These are phyloP conservation scores for Platycheirus rosarum DNA, from an alignment of 2,888 invertebrate species.

Conservation along the genomic window DNA sequence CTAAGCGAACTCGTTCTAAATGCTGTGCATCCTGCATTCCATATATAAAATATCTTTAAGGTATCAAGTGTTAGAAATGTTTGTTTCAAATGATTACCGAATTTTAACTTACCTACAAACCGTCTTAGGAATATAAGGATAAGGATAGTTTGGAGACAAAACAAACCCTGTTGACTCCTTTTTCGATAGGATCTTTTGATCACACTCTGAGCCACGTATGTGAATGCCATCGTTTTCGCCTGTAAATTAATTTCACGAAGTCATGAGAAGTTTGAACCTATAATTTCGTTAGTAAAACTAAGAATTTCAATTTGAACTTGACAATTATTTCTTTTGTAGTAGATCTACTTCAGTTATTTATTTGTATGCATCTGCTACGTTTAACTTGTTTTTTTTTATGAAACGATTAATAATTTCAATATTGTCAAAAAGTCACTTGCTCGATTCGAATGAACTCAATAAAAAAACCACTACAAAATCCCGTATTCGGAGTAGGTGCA, in stretches of 20 bases:
- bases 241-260: slow-evolving; percentile 64
- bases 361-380: no score
- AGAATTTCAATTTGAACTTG: no score
- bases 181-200: slow-evolving; percentile 97
- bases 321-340: no score
- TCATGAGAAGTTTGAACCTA: no score
- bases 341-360: no score
- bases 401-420: no score
- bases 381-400: no score
- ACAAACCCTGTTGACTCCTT: slow-evolving; percentile 96
- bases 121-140: slow-evolving; percentile 96
- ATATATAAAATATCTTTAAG: slow-evolving; percentile 94
- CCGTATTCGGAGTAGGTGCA: no score
- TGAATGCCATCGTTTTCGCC: slow-evolving; percentile 96
- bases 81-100: neutral
- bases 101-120: slow-evolving; percentile 90
- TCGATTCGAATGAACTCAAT: no score
- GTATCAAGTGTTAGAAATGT: neutral
- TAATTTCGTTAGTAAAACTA: no score
- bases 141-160: slow-evolving; percentile 98
- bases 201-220: slow-evolving; percentile 98
- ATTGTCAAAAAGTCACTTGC: no score
- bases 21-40: slow-evolving; percentile 98
- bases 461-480: no score
- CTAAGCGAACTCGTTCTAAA: slow-evolving; percentile 95